A percentile compares a stretch with the other conserved stretches of the same genome.
These are phyloP conservation scores for Rostratula benghalensis DNA, from an alignment of 2,113 vertebrate genomes.

Conservation along the genomic window DNA sequence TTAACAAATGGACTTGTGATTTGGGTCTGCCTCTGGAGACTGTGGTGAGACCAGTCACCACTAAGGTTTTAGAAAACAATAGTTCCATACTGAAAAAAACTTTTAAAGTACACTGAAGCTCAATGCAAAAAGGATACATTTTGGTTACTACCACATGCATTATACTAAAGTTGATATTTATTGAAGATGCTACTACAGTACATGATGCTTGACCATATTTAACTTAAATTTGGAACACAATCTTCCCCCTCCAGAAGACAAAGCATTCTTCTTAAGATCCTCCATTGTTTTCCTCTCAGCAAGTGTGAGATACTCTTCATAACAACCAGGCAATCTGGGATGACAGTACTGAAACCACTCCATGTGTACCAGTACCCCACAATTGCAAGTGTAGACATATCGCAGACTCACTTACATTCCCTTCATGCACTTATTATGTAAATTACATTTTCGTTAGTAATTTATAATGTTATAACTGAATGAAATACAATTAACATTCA, in stretches of 20 bases:
- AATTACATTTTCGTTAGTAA: neutral
- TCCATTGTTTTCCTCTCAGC: neutral
- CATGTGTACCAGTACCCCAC: neutral
- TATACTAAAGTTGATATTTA: neutral
- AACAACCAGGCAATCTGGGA: neutral
- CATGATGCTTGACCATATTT: fast-evolving
- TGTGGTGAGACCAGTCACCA: neutral
- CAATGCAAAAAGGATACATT: neutral
- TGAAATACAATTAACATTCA: neutral
- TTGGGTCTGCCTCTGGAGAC: neutral
- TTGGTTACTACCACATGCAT: neutral
- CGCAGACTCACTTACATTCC: neutral
- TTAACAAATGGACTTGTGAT: neutral
- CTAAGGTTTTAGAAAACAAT: neutral
- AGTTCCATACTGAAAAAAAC: neutral
- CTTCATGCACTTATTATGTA: neutral
- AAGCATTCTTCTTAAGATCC: neutral
- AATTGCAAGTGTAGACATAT: too few species aligned
- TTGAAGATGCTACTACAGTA: neutral
- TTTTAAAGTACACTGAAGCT: neutral
- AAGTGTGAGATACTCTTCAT: neutral
- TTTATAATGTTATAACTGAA: neutral
- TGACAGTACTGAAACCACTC: neutral
- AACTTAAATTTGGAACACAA: fast-evolving
- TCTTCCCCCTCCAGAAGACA: neutral